A percentile compares a stretch with the other conserved stretches of the same genome.
Evolutionary conservation across 2,888 invertebrate species (phyloP).

Genomic region (Schizotus pectinicornis): DNA sequence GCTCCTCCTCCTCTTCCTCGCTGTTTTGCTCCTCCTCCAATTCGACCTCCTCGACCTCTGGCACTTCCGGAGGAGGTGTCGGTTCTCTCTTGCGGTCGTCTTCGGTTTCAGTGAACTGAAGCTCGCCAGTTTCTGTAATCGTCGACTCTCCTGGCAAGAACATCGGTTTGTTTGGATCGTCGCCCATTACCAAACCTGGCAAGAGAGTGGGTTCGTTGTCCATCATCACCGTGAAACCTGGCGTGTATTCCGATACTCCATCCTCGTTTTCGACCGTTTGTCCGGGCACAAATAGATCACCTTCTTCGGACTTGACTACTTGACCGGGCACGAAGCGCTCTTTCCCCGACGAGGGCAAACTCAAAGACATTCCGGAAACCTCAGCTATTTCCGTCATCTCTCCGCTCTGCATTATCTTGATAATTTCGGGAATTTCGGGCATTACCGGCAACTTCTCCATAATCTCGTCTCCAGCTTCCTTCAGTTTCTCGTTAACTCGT

Average conservation of each 20-base stretch:
- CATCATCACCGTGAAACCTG: slow-evolving; percentile 79
- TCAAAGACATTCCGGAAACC: slow-evolving; percentile 65
- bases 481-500: slow-evolving; percentile 67
- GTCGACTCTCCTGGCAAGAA: slow-evolving; percentile 57
- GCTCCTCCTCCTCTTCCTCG: slow-evolving; percentile 44
- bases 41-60: slow-evolving; percentile 39
- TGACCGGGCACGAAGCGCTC: slow-evolving; percentile 77
- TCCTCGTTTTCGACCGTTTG: slow-evolving; percentile 76
- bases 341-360: slow-evolving; percentile 64
- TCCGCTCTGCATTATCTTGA: slow-evolving; percentile 67
- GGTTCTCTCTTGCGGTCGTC: slow-evolving; percentile 57
- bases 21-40: slow-evolving; percentile 47
- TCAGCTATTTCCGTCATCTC: slow-evolving; percentile 66
- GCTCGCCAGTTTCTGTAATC: slow-evolving; percentile 54
- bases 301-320: slow-evolving; percentile 69
- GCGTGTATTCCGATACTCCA: slow-evolving; percentile 76
- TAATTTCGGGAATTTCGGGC: slow-evolving; percentile 68
- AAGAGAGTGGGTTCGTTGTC: slow-evolving; percentile 80
- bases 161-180: slow-evolving; percentile 61
- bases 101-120: slow-evolving; percentile 55
- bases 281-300: slow-evolving; percentile 65
- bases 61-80: slow-evolving; percentile 40
- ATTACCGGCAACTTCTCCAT: slow-evolving; percentile 66
- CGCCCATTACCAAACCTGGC: slow-evolving; percentile 77
- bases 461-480: slow-evolving; percentile 61